These are phyloP conservation scores for Corapipo altera DNA, from an alignment of 2,113 vertebrate genomes.

Conservation along the genomic window DNA sequence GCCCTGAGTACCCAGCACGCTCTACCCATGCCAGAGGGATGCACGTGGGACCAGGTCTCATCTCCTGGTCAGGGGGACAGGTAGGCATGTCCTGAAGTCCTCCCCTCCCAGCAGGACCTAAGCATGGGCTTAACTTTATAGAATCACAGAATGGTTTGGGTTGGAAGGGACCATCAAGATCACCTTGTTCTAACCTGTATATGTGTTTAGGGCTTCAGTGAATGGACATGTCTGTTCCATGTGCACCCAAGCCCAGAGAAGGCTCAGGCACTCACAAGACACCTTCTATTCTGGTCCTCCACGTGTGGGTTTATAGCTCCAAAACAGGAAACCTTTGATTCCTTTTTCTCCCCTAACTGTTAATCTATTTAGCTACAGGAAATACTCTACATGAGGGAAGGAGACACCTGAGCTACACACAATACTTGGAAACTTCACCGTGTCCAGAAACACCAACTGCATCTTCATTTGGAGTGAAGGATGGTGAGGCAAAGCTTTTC, in stretches of 20 bases:
- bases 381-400: neutral
- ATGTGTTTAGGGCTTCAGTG: neutral
- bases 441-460: neutral
- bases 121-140: neutral
- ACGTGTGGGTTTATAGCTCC: neutral
- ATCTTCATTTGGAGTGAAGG: neutral
- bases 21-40: neutral
- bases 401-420: neutral
- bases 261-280: neutral
- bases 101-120: neutral
- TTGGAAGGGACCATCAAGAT: neutral
- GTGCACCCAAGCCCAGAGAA: neutral
- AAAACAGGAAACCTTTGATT: constrained; percentile 34
- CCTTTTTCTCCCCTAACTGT: neutral
- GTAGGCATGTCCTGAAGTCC: neutral
- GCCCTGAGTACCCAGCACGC: fast-evolving
- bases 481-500: neutral
- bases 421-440: neutral
- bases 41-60: neutral
- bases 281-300: neutral
- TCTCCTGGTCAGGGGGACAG: neutral
- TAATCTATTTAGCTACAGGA: constrained; percentile 4
- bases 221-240: neutral
- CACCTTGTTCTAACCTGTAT: neutral
- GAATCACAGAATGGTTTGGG: neutral